Evolutionary conservation across 2,888 invertebrate genomes (phyloP), one percentile per base, ranked within the genome.

Genomic region (Harmothoe impar): DNA sequence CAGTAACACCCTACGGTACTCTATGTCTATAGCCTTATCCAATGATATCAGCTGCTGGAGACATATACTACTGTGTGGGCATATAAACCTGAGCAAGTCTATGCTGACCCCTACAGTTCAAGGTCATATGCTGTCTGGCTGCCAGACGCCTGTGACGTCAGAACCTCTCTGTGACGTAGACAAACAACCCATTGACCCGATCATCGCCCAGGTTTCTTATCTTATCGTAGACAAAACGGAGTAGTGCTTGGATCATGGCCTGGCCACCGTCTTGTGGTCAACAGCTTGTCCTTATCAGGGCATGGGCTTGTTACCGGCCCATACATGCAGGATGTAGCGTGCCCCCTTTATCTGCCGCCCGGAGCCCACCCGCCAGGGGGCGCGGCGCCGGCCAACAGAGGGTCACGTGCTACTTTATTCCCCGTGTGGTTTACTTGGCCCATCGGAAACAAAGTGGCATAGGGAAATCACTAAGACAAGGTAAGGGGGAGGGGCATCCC

Each of bases 181-280:
- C 31, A 31, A 77, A 15, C 17, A 25, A 17, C 17, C 25, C 77
- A 31, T 31, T 77, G 31, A 25, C 23, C 43, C 43, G 31, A 43
- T 81, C 81, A 33, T 43, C 81, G 43, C 81, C 72, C 23, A 17
- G 1, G 81, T 25, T 23, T 20, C 23, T 81, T 35, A 43, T 81
- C 81, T 81, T 35, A 81, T 81, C 81, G 33, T 35, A 20, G 81
- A 43, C 81, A 43, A 81, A 81, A 43, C 81, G 35, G 33, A 81
- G 81, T 81, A 15, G 17, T 81, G n/a, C 12, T 81, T 81, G 81
- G 43, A 15, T 15, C 20, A 35, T 17, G 81, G 81, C 25, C 23
- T 35, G 81, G 23, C 17, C 35, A 81, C 35, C 81, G 43, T 81
- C 43, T 43, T 81, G 15, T 43, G 43, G 43, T 81, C 81, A 33